These are phyloP conservation scores for Euplexia lucipara DNA, from an alignment of 2,888 invertebrate genomes.

Conservation along the genomic window DNA sequence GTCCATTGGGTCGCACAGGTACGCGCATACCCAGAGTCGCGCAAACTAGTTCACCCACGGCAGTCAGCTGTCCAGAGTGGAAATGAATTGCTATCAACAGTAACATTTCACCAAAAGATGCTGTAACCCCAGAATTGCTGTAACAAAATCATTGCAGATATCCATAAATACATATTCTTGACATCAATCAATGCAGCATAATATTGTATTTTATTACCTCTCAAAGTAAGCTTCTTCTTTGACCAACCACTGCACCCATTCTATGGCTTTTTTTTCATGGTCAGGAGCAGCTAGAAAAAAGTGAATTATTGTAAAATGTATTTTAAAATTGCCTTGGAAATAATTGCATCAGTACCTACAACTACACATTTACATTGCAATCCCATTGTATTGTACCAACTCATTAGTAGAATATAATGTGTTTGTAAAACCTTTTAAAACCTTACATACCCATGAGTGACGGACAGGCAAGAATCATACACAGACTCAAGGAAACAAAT, in stretches of 20 bases:
- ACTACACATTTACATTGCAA: too few relatives aligned
- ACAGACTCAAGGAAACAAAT: constrained; percentile 97
- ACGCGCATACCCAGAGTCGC: constrained; percentile 99
- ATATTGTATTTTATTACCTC: constrained; percentile 82
- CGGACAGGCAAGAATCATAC: constrained; percentile 98
- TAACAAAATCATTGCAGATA: constrained; percentile 45
- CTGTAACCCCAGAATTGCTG: constrained; percentile 95
- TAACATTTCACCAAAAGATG: constrained; percentile 98
- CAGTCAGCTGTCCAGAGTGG: constrained; percentile 98
- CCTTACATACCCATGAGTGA: constrained; percentile 93
- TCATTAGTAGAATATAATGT: background rate
- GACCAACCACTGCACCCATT: constrained; percentile 98
- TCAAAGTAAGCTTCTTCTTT: constrained; percentile 97
- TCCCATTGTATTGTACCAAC: too few relatives aligned
- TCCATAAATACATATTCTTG: background rate
- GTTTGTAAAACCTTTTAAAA: background rate
- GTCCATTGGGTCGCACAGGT: constrained; percentile 96
- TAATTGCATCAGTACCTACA: too few relatives aligned
- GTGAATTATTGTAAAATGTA: constrained; percentile 15
- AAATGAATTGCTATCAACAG: constrained; percentile 99
- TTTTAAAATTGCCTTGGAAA: background rate
- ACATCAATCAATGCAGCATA: background rate
- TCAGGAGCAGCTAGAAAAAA: constrained; percentile 91
- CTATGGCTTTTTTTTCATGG: constrained; percentile 96
- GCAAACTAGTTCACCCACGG: constrained; percentile 98